Evolutionary conservation across 2,888 invertebrate genomes (phyloP).

Genomic region (Octodonta nipae): DNA sequence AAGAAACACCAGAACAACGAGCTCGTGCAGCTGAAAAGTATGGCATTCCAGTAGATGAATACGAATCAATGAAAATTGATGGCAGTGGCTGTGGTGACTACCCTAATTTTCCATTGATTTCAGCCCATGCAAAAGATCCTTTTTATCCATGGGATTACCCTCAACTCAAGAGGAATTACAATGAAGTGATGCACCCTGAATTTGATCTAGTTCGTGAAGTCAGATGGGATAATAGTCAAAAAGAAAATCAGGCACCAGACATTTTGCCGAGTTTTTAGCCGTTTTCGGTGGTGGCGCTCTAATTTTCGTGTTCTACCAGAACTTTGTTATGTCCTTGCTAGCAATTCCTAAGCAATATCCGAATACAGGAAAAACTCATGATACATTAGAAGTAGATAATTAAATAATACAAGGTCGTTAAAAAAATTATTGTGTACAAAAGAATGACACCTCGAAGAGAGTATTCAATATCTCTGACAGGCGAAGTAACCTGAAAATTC

Average conservation of each 20-base stretch:
- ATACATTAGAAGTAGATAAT: slow-evolving; percentile 47
- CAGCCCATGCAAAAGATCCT: slow-evolving; percentile 60
- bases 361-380: slow-evolving; percentile 43
- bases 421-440: too few relatives aligned
- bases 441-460: too few relatives aligned
- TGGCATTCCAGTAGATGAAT: slow-evolving; percentile 67
- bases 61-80: slow-evolving; percentile 66
- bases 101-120: slow-evolving; percentile 61
- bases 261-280: slow-evolving; percentile 40
- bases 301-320: slow-evolving; percentile 41
- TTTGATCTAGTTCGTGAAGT: slow-evolving; percentile 59
- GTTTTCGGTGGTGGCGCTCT: slow-evolving; percentile 37
- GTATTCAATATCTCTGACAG: too few relatives aligned
- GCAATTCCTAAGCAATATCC: slow-evolving; percentile 57
- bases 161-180: slow-evolving; percentile 65
- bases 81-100: slow-evolving; percentile 73
- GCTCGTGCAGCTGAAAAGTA: slow-evolving; percentile 77
- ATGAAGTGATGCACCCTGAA: slow-evolving; percentile 66
- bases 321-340: slow-evolving; percentile 49
- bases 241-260: slow-evolving; percentile 19
- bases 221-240: slow-evolving; percentile 47
- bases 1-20: slow-evolving; percentile 62
- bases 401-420: too few relatives aligned
- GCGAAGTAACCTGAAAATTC: too few relatives aligned
- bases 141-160: slow-evolving; percentile 77